A percentile compares a stretch with the other conserved stretches of the same genome.
Conservation (phyloP, 2,797 vertebrate species). For the Prionace glauca region DNA sequence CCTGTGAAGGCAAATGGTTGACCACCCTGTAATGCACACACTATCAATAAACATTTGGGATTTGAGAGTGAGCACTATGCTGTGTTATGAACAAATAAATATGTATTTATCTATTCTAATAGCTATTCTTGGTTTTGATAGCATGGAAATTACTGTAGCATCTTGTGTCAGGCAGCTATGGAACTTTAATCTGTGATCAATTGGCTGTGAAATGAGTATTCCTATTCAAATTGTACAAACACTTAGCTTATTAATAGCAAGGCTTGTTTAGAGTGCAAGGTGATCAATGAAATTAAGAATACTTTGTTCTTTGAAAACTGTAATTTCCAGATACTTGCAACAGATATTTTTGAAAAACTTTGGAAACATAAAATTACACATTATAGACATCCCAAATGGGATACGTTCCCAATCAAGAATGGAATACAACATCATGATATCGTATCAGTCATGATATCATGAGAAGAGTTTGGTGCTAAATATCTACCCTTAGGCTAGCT, state of each 20-base stretch:
- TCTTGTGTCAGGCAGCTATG: neutral
- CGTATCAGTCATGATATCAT: neutral
- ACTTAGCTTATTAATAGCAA: conserved; percentile 2
- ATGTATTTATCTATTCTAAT: neutral
- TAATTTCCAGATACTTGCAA: neutral
- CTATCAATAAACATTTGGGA: neutral
- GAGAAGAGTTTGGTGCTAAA: neutral
- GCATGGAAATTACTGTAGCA: neutral
- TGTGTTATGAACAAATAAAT: neutral
- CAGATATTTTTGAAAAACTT: neutral
- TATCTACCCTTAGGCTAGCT: neutral
- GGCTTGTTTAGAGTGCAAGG: neutral
- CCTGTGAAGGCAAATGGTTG: too few species aligned
- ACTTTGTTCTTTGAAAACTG: neutral
- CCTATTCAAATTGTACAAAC: neutral
- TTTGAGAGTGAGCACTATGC: neutral
- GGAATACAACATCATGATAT: neutral
- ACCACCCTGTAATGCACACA: too few species aligned
- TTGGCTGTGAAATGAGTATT: conserved; percentile 28
- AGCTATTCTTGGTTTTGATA: neutral
- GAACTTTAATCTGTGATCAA: neutral
- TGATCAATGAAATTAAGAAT: neutral
- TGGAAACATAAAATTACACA: neutral
- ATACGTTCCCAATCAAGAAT: neutral
- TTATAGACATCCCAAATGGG: neutral